Evolutionary conservation across 2,797 vertebrate genomes (phyloP).

Genomic region (Cryptoprocta ferox): DNA sequence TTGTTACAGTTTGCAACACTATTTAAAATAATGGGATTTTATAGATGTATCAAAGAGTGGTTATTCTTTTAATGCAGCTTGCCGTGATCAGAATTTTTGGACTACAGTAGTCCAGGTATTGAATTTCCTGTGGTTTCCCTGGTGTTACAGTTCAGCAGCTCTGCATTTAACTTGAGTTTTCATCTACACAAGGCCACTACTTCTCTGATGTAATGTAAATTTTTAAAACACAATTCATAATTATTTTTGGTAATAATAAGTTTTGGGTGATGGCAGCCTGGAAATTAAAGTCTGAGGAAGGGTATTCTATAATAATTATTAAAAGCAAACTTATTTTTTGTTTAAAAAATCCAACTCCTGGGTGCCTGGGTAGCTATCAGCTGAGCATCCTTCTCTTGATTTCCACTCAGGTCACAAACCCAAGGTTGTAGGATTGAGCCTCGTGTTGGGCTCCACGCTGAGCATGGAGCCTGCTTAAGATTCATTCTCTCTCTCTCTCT

Average conservation of each 20-base stretch:
- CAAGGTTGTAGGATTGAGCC: too few relatives aligned
- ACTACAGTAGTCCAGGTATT: neutral
- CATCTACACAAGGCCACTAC: neutral
- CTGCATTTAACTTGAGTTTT: conserved; percentile 33
- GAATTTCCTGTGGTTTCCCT: neutral
- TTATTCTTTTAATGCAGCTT: conserved; percentile 25
- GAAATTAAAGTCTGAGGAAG: neutral
- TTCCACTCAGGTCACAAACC: too few relatives aligned
- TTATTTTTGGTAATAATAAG: conserved; percentile 23
- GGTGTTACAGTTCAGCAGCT: neutral
- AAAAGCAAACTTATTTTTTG: neutral
- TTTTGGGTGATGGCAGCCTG: neutral
- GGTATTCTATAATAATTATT: neutral
- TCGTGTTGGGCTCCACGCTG: too few relatives aligned
- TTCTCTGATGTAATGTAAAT: neutral
- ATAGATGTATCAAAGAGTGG: neutral
- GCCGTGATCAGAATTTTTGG: neutral
- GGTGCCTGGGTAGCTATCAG: too few relatives aligned
- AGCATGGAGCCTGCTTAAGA: too few relatives aligned
- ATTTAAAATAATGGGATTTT: neutral
- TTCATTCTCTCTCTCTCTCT: too few relatives aligned
- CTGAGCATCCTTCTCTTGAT: too few relatives aligned
- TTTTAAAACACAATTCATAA: neutral
- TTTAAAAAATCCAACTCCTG: too few relatives aligned
- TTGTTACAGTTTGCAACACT: neutral